Evolutionary conservation across 2,113 vertebrate genomes (phyloP).

Genomic region (Solea senegalensis): DNA sequence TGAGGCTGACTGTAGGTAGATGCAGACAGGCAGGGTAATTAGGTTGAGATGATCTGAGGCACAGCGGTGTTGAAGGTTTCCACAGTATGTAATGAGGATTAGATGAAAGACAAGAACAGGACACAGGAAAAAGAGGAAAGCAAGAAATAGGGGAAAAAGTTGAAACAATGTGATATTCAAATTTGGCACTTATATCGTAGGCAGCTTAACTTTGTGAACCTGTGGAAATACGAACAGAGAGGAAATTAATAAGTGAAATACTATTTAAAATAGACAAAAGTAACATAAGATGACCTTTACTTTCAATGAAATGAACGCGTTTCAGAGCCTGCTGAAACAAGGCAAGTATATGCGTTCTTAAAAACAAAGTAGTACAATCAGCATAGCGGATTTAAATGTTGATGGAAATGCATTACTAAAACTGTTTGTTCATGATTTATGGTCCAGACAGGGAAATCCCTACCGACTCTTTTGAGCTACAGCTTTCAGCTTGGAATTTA

Average conservation of each 20-base stretch:
- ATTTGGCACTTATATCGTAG: not conserved
- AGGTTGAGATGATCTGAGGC: constrained; percentile 27
- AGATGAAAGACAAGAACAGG: constrained; percentile 24
- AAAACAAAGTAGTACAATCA: not conserved
- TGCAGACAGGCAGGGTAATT: constrained; percentile 41
- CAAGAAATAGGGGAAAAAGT: not conserved
- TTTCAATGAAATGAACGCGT: not conserved
- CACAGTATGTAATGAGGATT: constrained; percentile 11
- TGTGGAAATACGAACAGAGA: not conserved
- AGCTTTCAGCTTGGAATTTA: constrained; percentile 1
- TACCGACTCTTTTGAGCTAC: not conserved
- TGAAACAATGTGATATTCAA: constrained; percentile 3
- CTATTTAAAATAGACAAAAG: not conserved
- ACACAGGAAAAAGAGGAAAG: not conserved
- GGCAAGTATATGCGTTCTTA: not conserved
- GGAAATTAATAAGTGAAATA: not conserved
- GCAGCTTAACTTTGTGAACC: not conserved
- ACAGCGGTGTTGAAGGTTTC: constrained; percentile 15
- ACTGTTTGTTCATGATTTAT: not conserved
- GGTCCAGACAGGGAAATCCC: not conserved
- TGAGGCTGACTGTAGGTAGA: constrained; percentile 31
- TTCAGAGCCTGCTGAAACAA: not conserved
- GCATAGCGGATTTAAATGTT: not conserved
- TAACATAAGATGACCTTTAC: no score
- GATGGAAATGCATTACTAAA: not conserved